phyloP scores from a whole-genome alignment of 1,140 invertebrate species.

The Hestina assimilis region DNA sequence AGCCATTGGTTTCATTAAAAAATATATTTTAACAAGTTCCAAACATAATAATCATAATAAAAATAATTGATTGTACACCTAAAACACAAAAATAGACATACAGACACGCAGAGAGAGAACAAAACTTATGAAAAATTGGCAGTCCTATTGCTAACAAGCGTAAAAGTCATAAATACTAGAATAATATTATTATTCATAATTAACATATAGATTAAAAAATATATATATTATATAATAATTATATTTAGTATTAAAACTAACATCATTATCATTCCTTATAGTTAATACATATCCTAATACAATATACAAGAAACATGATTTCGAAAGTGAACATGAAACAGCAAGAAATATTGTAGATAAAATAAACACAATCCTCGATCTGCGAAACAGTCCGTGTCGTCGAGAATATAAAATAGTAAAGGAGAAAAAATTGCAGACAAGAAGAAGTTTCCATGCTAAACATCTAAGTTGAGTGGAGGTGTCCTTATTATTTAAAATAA shows the following conservation, averaged over 20 bases:
- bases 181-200: background rate
- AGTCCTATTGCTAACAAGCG: too few species aligned
- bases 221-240: background rate
- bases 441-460: conserved; percentile 68
- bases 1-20: too few species aligned
- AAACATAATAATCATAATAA: too few species aligned
- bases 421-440: conserved; percentile 68
- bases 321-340: conserved; percentile 87
- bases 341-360: conserved; percentile 92
- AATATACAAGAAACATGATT: conserved; percentile 91
- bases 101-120: too few species aligned
- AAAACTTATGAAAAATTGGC: too few species aligned
- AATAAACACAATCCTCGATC: conserved; percentile 91
- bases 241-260: background rate
- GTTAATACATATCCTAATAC: conserved; percentile 56
- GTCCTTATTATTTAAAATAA: conserved; percentile 33
- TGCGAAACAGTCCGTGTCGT: conserved; percentile 86
- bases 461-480: conserved; percentile 53
- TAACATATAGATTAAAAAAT: background rate
- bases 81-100: too few species aligned
- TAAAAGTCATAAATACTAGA: too few species aligned
- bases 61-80: too few species aligned
- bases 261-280: background rate
- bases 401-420: conserved; percentile 83
- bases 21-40: too few species aligned